These are phyloP conservation scores for Gortyna flavago DNA, from an alignment of 2,888 invertebrate genomes.

Conservation along the genomic window DNA sequence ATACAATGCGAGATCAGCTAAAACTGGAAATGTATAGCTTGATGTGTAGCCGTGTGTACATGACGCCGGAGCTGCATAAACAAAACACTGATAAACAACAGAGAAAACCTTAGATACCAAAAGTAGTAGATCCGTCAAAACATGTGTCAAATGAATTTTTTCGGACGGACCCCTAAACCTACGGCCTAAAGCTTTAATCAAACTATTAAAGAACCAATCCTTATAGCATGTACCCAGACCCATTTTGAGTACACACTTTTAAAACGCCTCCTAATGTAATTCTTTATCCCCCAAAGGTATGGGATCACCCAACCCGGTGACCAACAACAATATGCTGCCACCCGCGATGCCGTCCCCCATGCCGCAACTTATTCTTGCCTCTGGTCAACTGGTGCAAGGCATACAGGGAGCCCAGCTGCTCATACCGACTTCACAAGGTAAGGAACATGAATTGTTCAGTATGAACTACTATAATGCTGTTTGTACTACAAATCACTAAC, in stretches of 20 bases:
- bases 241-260: too few species aligned
- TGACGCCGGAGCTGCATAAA: neutral
- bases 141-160: neutral
- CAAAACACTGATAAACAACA: neutral
- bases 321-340: conserved; percentile 90
- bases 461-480: neutral
- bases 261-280: neutral
- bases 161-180: neutral
- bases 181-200: neutral
- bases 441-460: conserved; percentile 51
- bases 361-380: conserved; percentile 97
- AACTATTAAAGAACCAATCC: too few species aligned
- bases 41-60: too few species aligned
- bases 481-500: neutral
- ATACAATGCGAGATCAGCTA: too few species aligned
- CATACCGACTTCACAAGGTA: conserved; percentile 98
- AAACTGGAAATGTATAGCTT: too few species aligned
- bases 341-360: conserved; percentile 93
- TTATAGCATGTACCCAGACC: neutral
- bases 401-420: conserved; percentile 98
- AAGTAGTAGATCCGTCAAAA: neutral
- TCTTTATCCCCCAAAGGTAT: conserved; percentile 75
- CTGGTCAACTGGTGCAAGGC: conserved; percentile 97
- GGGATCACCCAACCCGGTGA: conserved; percentile 86
- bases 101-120: neutral